These are phyloP conservation scores for Nyctibius bracteatus DNA, from an alignment of 2,113 vertebrate genomes.

Conservation along the genomic window DNA sequence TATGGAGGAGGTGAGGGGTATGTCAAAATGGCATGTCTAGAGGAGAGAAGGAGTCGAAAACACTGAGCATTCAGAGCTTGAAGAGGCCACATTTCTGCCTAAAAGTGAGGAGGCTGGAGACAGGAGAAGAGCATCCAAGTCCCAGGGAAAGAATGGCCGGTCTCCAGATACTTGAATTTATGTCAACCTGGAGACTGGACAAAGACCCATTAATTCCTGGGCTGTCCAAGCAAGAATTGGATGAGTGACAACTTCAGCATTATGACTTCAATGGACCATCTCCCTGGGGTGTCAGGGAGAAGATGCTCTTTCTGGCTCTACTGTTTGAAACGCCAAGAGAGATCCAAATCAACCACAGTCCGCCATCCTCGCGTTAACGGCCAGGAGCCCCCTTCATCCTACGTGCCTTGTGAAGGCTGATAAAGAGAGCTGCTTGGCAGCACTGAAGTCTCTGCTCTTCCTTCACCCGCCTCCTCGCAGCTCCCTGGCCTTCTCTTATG, in stretches of 20 bases:
- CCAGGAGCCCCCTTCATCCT: not conserved
- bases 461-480: not conserved
- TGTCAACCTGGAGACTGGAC: slow-evolving; percentile 3
- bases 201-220: slow-evolving; percentile 9
- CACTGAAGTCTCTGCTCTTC: not conserved
- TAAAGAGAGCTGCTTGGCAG: not conserved
- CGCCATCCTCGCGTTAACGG: fast-evolving
- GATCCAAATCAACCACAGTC: not conserved
- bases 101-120: not conserved
- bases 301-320: not conserved
- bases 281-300: not conserved
- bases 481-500: not conserved
- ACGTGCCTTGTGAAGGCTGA: not conserved
- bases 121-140: not conserved
- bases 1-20: fast-evolving
- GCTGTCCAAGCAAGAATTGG: not conserved
- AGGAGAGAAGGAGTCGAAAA: not conserved
- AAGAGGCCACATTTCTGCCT: not conserved
- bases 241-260: not conserved
- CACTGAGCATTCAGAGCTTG: not conserved
- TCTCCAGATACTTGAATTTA: slow-evolving; percentile 9
- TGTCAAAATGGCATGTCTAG: fast-evolving
- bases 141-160: not conserved
- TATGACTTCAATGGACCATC: not conserved
- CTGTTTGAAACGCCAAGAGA: not conserved